A percentile compares a stretch with the other conserved stretches of the same genome.
Conservation (phyloP, 2,113 vertebrate genomes). For the Cariama cristata region DNA sequence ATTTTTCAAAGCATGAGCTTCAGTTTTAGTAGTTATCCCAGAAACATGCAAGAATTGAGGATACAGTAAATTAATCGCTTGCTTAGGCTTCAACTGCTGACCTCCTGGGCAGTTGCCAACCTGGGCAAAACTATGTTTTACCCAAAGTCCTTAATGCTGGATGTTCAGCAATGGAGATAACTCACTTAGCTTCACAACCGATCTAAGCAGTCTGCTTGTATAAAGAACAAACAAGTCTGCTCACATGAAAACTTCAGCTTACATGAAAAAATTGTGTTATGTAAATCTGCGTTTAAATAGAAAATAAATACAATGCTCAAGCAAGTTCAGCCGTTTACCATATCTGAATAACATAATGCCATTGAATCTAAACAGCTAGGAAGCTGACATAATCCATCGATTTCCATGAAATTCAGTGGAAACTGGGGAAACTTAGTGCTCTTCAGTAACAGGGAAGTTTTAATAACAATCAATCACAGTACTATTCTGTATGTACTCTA, state of each 20-base stretch:
- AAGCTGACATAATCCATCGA: background rate
- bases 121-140: background rate
- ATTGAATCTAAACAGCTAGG: background rate
- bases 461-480: background rate
- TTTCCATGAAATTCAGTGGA: background rate
- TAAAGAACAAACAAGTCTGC: accelerated
- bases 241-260: background rate
- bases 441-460: background rate
- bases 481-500: background rate
- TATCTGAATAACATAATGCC: background rate
- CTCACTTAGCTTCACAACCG: background rate
- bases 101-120: background rate
- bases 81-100: background rate
- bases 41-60: background rate
- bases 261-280: background rate
- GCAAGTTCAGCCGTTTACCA: background rate
- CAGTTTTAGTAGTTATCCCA: background rate
- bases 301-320: background rate
- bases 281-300: background rate
- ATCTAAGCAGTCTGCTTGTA: background rate
- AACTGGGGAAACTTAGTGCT: background rate
- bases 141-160: background rate
- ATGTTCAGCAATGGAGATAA: background rate
- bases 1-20: background rate
- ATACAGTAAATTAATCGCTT: background rate